Conservation (phyloP, 2,113 vertebrate species). For the Anarhynchus alexandrinus region DNA sequence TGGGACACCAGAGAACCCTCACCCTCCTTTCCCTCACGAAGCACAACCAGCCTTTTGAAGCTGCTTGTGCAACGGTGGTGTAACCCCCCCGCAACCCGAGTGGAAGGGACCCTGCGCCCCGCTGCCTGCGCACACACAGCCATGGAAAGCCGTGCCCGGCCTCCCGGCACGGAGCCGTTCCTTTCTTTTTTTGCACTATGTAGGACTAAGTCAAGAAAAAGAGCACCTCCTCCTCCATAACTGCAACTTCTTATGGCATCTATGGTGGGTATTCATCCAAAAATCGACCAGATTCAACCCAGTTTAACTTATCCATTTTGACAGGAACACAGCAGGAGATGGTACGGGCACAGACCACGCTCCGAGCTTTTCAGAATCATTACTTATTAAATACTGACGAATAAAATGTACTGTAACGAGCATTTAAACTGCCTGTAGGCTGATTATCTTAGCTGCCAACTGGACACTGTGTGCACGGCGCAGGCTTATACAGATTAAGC, state of each 20-base stretch:
- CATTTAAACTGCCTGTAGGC: slow-evolving; percentile 24
- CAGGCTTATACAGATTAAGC: not conserved
- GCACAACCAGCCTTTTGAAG: too few species aligned
- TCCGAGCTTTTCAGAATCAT: slow-evolving; percentile 40
- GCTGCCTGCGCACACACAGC: not conserved
- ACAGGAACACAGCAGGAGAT: slow-evolving; percentile 47
- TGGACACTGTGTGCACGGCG: not conserved
- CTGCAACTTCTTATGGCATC: not conserved
- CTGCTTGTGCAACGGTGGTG: fast-evolving
- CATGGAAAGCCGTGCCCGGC: fast-evolving
- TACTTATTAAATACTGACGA: slow-evolving; percentile 29
- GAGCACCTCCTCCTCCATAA: not conserved
- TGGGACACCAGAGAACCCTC: not conserved
- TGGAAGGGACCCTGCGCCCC: too few species aligned
- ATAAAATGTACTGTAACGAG: not conserved
- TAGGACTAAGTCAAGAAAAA: not conserved
- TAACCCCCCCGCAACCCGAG: fast-evolving
- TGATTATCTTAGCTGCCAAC: slow-evolving; percentile 3
- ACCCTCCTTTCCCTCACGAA: fast-evolving
- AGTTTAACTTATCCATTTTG: slow-evolving; percentile 1
- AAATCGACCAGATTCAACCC: not conserved
- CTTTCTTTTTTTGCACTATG: not conserved
- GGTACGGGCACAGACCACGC: slow-evolving; percentile 7
- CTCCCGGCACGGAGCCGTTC: not conserved
- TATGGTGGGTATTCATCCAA: slow-evolving; percentile 19